Evolutionary conservation across 92 coral and sea anemone species (phyloP).

Genomic region (Porites lobata): DNA sequence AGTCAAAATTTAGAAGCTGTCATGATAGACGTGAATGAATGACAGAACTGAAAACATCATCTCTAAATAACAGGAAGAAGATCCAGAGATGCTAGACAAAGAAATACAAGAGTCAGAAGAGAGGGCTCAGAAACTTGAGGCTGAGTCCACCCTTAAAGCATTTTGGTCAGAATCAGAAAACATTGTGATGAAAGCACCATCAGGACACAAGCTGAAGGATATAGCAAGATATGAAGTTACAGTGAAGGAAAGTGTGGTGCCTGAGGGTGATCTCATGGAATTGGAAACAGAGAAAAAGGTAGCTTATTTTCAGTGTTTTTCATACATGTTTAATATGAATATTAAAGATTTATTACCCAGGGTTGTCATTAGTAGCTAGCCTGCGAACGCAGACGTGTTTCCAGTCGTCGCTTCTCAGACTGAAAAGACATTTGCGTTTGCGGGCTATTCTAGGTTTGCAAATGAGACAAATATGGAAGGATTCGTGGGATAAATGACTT

Average conservation of each 20-base stretch:
- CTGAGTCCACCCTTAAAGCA: constrained; percentile 57
- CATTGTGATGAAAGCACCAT: constrained; percentile 82
- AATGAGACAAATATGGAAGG: too few species aligned
- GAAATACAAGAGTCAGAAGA: constrained; percentile 73
- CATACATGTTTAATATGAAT: too few species aligned
- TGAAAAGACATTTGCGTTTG: too few species aligned
- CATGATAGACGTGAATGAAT: neutral
- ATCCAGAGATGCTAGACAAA: constrained; percentile 71
- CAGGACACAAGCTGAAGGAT: constrained; percentile 95
- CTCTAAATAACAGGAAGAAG: constrained; percentile 33
- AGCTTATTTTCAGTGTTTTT: neutral
- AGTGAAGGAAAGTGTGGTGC: constrained; percentile 77
- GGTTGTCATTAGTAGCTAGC: too few species aligned
- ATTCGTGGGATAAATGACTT: too few species aligned
- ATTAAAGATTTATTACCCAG: too few species aligned
- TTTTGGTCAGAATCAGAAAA: constrained; percentile 91
- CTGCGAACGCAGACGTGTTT: too few species aligned
- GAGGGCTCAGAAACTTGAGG: constrained; percentile 69
- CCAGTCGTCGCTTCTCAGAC: too few species aligned
- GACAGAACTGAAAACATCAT: neutral
- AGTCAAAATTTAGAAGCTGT: neutral
- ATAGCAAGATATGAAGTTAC: constrained; percentile 89
- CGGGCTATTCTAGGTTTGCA: too few species aligned
- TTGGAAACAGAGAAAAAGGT: constrained; percentile 89
- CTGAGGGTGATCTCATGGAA: constrained; percentile 72